These are phyloP conservation scores for Coptotermes formosanus DNA, from an alignment of 1,140 invertebrate species.

Conservation along the genomic window DNA sequence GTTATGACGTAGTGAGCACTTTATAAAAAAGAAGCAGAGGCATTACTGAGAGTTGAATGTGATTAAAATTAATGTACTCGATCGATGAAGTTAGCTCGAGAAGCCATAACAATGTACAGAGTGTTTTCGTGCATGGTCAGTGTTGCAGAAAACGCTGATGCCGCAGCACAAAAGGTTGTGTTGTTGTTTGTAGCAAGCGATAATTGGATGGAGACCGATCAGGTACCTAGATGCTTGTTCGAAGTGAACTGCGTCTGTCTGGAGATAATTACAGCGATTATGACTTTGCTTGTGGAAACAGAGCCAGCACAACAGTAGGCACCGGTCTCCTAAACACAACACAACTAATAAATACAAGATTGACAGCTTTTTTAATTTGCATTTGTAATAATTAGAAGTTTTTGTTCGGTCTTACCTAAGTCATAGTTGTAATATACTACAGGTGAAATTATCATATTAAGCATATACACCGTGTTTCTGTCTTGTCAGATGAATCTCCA, in stretches of 20 bases:
- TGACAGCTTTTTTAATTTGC: slow-evolving; percentile 14
- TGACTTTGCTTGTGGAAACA: slow-evolving; percentile 1
- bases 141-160: slow-evolving; percentile 1
- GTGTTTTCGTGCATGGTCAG: background rate
- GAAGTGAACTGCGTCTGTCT: background rate
- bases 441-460: slow-evolving; percentile 9
- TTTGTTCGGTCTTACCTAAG: background rate
- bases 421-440: background rate
- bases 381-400: slow-evolving; percentile 18
- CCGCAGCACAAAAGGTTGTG: background rate
- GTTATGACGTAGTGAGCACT: background rate
- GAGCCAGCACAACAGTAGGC: background rate
- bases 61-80: slow-evolving; percentile 9
- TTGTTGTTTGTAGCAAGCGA: slow-evolving; percentile 12
- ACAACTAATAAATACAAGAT: background rate
- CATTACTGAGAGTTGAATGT: background rate
- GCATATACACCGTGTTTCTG: background rate
- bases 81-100: background rate
- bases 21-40: background rate
- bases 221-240: background rate
- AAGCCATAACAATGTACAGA: background rate
- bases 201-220: background rate
- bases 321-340: background rate
- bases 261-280: background rate
- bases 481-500: background rate